These are phyloP conservation scores for Stegostoma tigrinum DNA, from an alignment of 2,113 vertebrate species.

Conservation along the genomic window DNA sequence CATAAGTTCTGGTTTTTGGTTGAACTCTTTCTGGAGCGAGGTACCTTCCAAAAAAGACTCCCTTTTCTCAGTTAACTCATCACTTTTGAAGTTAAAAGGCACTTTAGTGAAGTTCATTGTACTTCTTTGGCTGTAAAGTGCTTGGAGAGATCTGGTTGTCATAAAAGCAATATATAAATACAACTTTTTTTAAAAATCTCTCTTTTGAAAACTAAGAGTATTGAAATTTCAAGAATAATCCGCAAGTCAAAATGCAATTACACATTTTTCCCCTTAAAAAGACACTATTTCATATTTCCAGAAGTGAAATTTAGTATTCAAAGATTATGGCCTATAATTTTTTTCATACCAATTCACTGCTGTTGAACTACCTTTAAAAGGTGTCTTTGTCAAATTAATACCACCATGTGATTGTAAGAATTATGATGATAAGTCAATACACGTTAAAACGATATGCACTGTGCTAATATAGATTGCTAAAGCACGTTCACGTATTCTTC, in stretches of 20 bases:
- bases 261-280: background rate
- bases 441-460: background rate
- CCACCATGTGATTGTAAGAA: background rate
- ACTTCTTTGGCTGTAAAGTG: background rate
- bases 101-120: background rate
- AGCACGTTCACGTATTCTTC: background rate
- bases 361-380: background rate
- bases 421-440: background rate
- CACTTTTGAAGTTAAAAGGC: background rate
- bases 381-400: background rate
- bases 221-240: background rate
- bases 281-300: background rate
- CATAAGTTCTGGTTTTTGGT: background rate
- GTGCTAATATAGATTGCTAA: background rate
- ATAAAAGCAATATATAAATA: background rate
- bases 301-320: background rate
- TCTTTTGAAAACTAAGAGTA: background rate
- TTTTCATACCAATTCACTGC: background rate
- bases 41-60: background rate
- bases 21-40: background rate
- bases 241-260: background rate
- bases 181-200: background rate
- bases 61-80: constrained; percentile 4
- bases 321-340: background rate
- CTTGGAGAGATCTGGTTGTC: background rate